phyloP scores from a whole-genome alignment of 2,888 invertebrate species.

The Gisinianus flammeolus region DNA sequence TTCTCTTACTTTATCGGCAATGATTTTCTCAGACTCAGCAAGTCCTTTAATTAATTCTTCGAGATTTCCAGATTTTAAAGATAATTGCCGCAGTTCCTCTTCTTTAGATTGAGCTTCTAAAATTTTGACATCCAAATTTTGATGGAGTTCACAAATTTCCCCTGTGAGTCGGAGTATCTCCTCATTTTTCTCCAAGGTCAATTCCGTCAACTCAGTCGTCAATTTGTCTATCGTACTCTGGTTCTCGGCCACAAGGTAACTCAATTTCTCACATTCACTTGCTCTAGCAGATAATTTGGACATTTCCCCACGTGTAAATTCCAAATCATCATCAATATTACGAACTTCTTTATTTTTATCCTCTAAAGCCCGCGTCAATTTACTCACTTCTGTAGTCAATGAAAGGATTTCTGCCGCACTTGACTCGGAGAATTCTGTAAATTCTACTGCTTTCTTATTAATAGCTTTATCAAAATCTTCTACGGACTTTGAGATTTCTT shows the following conservation, averaged over 20 bases:
- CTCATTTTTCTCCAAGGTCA: conserved; percentile 15
- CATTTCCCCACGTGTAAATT: background rate
- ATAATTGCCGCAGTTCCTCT: too few relatives aligned
- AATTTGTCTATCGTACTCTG: background rate
- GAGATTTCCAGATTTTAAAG: background rate
- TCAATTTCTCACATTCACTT: background rate
- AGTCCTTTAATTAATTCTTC: background rate
- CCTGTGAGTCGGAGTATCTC: conserved; percentile 26
- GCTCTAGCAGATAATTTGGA: background rate
- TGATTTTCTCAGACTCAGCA: background rate
- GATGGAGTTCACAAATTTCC: conserved; percentile 15
- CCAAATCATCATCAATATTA: background rate
- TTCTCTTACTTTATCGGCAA: background rate
- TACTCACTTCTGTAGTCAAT: background rate
- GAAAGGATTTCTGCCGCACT: background rate
- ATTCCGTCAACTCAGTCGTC: background rate
- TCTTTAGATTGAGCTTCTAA: background rate
- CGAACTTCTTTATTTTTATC: background rate
- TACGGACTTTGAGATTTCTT: conserved; percentile 59
- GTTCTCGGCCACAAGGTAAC: background rate
- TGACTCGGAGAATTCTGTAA: background rate
- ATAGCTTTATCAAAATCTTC: conserved; percentile 26
- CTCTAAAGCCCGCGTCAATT: background rate
- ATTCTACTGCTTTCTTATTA: conserved; percentile 25
- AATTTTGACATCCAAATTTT: background rate